Conservation (phyloP, 2,888 invertebrate species). For the Agrotis clavis region DNA sequence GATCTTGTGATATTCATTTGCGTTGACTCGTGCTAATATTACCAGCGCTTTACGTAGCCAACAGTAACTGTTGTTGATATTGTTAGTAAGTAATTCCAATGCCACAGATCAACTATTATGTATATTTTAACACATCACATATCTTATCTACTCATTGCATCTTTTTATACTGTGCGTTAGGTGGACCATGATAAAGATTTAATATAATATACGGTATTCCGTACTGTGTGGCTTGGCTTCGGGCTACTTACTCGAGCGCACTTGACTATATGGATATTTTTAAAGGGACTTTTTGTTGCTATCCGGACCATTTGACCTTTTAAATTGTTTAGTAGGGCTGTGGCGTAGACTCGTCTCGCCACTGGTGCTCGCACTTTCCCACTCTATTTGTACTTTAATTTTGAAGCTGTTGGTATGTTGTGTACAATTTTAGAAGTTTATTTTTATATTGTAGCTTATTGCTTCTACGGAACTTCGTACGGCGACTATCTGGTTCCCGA, state of each 20-base stretch:
- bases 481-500: constrained; percentile 57
- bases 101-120: constrained; percentile 65
- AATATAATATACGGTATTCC: constrained; percentile 61
- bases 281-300: constrained; percentile 61
- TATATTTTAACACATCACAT: constrained; percentile 88
- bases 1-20: constrained; percentile 64
- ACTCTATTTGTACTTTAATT: constrained; percentile 71
- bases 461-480: constrained; percentile 58
- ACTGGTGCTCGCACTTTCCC: constrained; percentile 26
- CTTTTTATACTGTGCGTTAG: constrained; percentile 85
- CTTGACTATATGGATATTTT: constrained; percentile 49
- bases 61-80: constrained; percentile 54
- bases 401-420: constrained; percentile 76
- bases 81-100: constrained; percentile 60
- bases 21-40: constrained; percentile 68
- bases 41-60: constrained; percentile 39
- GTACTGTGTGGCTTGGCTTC: constrained; percentile 62
- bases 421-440: constrained; percentile 85
- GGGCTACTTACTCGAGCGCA: constrained; percentile 34
- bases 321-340: constrained; percentile 42
- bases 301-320: constrained; percentile 46
- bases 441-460: constrained; percentile 81
- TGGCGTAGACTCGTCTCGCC: constrained; percentile 5
- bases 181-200: constrained; percentile 82
- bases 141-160: constrained; percentile 88